These are phyloP conservation scores for Ectemnius cavifrons DNA, from an alignment of 2,888 invertebrate species.

Conservation along the genomic window DNA sequence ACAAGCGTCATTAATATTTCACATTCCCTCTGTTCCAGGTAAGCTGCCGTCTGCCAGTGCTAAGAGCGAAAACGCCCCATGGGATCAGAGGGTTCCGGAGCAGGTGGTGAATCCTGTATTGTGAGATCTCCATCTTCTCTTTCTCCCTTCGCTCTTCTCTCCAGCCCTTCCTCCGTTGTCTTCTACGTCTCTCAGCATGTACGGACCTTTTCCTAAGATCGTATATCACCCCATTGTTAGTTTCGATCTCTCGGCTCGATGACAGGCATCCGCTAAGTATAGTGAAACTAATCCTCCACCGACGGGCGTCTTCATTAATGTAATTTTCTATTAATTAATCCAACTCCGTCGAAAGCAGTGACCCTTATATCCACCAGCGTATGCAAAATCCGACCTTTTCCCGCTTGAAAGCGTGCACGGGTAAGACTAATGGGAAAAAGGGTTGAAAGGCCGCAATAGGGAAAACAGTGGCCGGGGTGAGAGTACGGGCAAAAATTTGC, in stretches of 20 bases:
- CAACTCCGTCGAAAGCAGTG: neutral
- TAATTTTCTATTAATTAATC: neutral
- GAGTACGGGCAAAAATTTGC: slow-evolving; percentile 37
- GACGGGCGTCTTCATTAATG: too few species aligned
- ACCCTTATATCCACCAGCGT: too few species aligned
- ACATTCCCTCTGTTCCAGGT: slow-evolving; percentile 55
- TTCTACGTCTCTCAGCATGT: neutral
- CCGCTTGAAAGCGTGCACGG: neutral
- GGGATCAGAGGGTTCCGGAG: slow-evolving; percentile 25
- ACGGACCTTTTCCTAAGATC: slow-evolving; percentile 8
- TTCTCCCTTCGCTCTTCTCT: neutral
- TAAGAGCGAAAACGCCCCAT: slow-evolving; percentile 26
- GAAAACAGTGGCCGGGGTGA: slow-evolving; percentile 29
- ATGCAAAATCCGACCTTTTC: neutral
- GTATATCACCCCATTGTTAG: neutral
- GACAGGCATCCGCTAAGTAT: neutral
- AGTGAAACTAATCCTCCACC: neutral
- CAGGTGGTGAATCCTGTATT: slow-evolving; percentile 26
- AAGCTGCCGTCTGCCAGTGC: slow-evolving; percentile 39
- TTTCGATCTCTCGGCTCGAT: neutral
- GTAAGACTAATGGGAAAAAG: neutral
- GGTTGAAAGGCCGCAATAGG: neutral
- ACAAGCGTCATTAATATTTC: slow-evolving; percentile 59
- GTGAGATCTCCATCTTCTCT: slow-evolving; percentile 16
- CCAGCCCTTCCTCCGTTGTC: slow-evolving; percentile 14